Evolutionary conservation across 2,888 invertebrate genomes (phyloP).

Genomic region (Exocentrus adspersus): DNA sequence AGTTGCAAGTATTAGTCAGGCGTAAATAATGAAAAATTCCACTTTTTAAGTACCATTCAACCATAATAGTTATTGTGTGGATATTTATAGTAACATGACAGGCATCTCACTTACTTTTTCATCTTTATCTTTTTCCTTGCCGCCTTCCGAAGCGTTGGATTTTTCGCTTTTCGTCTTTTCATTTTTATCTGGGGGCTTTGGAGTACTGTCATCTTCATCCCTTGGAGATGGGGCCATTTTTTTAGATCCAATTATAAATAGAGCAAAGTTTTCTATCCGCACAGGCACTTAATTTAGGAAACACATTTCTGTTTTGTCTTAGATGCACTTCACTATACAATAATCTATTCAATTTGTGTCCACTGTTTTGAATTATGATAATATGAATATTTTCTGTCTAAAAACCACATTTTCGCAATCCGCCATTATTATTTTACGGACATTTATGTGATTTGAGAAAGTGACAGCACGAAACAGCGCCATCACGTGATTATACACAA

Average conservation of each 20-base stretch:
- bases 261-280: slow-evolving; percentile 19
- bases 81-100: slow-evolving; percentile 25
- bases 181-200: slow-evolving; percentile 78
- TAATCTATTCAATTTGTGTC: slow-evolving; percentile 20
- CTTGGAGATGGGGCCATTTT: slow-evolving; percentile 78
- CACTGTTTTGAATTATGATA: slow-evolving; percentile 34
- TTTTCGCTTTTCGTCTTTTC: slow-evolving; percentile 66
- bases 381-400: slow-evolving; percentile 48
- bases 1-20: neutral
- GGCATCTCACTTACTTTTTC: slow-evolving; percentile 48
- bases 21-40: neutral
- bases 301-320: slow-evolving; percentile 34
- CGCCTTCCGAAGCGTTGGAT: slow-evolving; percentile 63
- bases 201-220: slow-evolving; percentile 76
- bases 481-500: slow-evolving; percentile 28
- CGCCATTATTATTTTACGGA: slow-evolving; percentile 50
- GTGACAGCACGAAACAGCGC: slow-evolving; percentile 29
- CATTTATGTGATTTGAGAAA: slow-evolving; percentile 29
- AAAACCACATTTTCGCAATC: slow-evolving; percentile 59
- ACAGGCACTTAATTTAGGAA: slow-evolving; percentile 39
- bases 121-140: slow-evolving; percentile 50
- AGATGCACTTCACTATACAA: slow-evolving; percentile 28
- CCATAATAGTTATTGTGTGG: neutral
- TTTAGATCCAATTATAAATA: slow-evolving; percentile 44
- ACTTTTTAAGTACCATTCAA: neutral